Percentiles rank a stretch among this genome's conserved stretches.
These are phyloP conservation scores for Bovichtus diacanthus DNA, from an alignment of 2,797 vertebrate species.

Conservation along the genomic window DNA sequence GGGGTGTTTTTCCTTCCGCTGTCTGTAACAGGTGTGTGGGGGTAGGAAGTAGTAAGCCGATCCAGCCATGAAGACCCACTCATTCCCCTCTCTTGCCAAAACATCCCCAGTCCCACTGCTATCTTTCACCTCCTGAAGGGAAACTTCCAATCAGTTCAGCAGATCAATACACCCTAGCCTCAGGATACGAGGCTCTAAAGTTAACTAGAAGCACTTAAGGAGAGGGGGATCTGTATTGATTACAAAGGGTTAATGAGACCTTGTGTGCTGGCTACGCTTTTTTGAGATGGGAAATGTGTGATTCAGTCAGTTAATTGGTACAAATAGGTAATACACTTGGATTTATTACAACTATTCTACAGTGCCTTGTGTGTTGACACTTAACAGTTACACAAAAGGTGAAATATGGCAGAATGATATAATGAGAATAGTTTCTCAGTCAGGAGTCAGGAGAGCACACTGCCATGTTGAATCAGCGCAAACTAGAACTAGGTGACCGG, in stretches of 20 bases:
- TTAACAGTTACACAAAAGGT: constrained; percentile 18
- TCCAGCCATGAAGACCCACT: constrained; percentile 63
- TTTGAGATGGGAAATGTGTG: constrained; percentile 33
- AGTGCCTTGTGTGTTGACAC: constrained; percentile 19
- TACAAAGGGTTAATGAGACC: constrained; percentile 75
- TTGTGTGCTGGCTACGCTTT: constrained; percentile 45
- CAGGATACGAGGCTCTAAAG: constrained; percentile 70
- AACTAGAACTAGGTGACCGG: constrained; percentile 31
- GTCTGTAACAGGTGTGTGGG: constrained; percentile 76
- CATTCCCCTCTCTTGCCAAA: constrained; percentile 57
- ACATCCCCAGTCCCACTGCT: constrained; percentile 51
- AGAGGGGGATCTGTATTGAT: constrained; percentile 75
- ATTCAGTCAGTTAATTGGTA: constrained; percentile 61
- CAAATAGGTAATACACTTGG: constrained; percentile 43
- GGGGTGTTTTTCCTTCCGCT: constrained; percentile 33
- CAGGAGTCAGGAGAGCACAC: neutral
- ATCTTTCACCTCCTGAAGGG: constrained; percentile 71
- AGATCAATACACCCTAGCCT: constrained; percentile 79
- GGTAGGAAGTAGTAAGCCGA: constrained; percentile 68
- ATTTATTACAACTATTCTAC: constrained; percentile 17
- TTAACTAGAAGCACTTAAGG: constrained; percentile 80
- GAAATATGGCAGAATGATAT: constrained; percentile 31
- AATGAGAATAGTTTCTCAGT: constrained; percentile 25
- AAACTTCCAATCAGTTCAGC: constrained; percentile 77
- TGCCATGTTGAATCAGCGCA: constrained; percentile 57